phyloP scores from a whole-genome alignment of 2,888 invertebrate species.

The Dinocampus coccinellae region DNA sequence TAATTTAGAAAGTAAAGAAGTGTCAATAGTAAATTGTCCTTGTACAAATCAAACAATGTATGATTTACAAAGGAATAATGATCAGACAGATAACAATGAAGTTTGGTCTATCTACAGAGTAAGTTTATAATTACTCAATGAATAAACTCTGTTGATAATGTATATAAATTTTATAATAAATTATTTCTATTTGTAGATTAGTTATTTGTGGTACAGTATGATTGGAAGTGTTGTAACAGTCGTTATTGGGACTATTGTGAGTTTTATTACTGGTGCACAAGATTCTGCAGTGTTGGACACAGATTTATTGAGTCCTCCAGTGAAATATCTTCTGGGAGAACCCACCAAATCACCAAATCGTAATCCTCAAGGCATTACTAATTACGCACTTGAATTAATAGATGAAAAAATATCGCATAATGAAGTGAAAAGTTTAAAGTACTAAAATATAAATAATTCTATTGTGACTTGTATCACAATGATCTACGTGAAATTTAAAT shows the following conservation, averaged over 20 bases:
- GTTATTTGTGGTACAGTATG: conserved; percentile 90
- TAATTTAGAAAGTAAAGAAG: conserved; percentile 68
- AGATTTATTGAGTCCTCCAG: conserved; percentile 78
- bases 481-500: too few species aligned
- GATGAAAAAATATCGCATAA: conserved; percentile 56
- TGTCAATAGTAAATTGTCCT: conserved; percentile 72
- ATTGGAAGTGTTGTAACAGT: conserved; percentile 83
- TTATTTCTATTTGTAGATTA: conserved; percentile 53
- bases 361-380: conserved; percentile 59
- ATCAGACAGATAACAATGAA: conserved; percentile 41
- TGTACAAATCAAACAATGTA: conserved; percentile 66
- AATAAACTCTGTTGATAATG: neutral
- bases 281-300: conserved; percentile 76
- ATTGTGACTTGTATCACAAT: neutral
- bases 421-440: conserved; percentile 40
- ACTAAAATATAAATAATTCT: neutral
- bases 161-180: neutral
- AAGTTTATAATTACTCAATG: conserved; percentile 24
- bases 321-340: conserved; percentile 71
- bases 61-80: neutral
- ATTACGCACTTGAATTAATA: conserved; percentile 62
- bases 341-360: conserved; percentile 50
- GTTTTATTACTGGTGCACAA: conserved; percentile 76
- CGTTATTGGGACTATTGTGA: conserved; percentile 79
- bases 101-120: conserved; percentile 60